A percentile compares a stretch with the other conserved stretches of the same genome.
Conservation (phyloP, 1,140 invertebrate species). For the Rhysida immarginata region DNA sequence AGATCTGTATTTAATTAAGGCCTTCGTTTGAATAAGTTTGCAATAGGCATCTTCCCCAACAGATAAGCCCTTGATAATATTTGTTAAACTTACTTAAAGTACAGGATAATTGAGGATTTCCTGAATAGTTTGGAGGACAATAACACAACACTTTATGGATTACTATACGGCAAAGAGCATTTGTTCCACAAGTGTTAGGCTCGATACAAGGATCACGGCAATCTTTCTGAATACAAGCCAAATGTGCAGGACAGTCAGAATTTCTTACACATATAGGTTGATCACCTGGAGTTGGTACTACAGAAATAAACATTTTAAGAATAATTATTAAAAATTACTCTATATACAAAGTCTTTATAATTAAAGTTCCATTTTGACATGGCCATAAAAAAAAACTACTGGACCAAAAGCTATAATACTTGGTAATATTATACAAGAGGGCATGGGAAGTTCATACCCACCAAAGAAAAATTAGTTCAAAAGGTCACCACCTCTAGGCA, state of each 20-base stretch:
- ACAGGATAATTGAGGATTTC: constrained; percentile 32
- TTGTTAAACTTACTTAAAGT: constrained; percentile 25
- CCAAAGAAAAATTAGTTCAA: too few relatives aligned
- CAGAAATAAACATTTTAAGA: neutral
- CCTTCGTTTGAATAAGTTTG: too few relatives aligned
- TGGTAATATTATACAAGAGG: too few relatives aligned
- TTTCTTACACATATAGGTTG: neutral
- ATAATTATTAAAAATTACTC: neutral
- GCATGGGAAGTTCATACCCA: too few relatives aligned
- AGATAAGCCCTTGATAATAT: too few relatives aligned
- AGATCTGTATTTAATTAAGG: too few relatives aligned
- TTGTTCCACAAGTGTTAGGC: constrained; percentile 44
- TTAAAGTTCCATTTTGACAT: too few relatives aligned
- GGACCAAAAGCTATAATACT: too few relatives aligned
- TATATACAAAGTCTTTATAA: too few relatives aligned
- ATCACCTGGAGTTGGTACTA: neutral
- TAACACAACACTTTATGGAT: constrained; percentile 58
- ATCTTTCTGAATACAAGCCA: constrained; percentile 53
- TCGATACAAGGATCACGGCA: constrained; percentile 23
- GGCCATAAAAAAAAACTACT: too few relatives aligned
- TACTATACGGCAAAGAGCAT: constrained; percentile 29
- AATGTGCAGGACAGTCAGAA: constrained; percentile 48
- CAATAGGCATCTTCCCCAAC: too few relatives aligned
- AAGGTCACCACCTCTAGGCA: too few relatives aligned
- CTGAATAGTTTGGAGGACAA: constrained; percentile 56